Conservation (phyloP, 2,888 invertebrate genomes). For the Aspidiotus destructor region DNA sequence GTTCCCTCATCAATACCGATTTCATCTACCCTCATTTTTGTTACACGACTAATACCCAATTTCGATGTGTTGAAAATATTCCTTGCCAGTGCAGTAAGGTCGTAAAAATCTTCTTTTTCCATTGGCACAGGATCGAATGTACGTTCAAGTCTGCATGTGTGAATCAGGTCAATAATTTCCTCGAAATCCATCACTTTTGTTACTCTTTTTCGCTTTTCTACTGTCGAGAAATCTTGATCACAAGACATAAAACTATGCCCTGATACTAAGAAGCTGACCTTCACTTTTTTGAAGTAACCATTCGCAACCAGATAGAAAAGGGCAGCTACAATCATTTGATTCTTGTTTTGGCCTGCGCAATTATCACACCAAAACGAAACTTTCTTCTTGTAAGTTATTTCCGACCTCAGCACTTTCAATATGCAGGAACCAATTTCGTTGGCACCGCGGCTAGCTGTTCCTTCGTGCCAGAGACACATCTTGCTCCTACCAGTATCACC, state of each 20-base stretch:
- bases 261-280: slow-evolving; percentile 36
- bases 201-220: slow-evolving; percentile 35
- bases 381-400: slow-evolving; percentile 4
- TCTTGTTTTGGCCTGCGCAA: slow-evolving; percentile 38
- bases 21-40: slow-evolving; percentile 7
- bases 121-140: slow-evolving; percentile 21
- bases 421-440: slow-evolving; percentile 36
- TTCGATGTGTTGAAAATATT: slow-evolving; percentile 23
- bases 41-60: slow-evolving; percentile 9
- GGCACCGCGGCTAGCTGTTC: slow-evolving; percentile 35
- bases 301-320: slow-evolving; percentile 6
- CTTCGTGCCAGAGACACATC: slow-evolving; percentile 37
- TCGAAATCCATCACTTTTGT: slow-evolving; percentile 26
- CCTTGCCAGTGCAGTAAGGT: slow-evolving; percentile 10
- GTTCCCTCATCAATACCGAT: too few relatives aligned
- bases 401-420: slow-evolving; percentile 32
- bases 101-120: slow-evolving; percentile 21
- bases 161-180: slow-evolving; percentile 21
- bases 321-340: slow-evolving; percentile 39
- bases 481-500: background rate
- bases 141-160: slow-evolving; percentile 10
- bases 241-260: slow-evolving; percentile 36
- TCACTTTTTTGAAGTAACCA: slow-evolving; percentile 32
- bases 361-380: slow-evolving; percentile 35
- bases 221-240: slow-evolving; percentile 36